These are phyloP conservation scores for Drosophila micromelanica DNA, from an alignment of 1,140 invertebrate genomes.

Conservation along the genomic window DNA sequence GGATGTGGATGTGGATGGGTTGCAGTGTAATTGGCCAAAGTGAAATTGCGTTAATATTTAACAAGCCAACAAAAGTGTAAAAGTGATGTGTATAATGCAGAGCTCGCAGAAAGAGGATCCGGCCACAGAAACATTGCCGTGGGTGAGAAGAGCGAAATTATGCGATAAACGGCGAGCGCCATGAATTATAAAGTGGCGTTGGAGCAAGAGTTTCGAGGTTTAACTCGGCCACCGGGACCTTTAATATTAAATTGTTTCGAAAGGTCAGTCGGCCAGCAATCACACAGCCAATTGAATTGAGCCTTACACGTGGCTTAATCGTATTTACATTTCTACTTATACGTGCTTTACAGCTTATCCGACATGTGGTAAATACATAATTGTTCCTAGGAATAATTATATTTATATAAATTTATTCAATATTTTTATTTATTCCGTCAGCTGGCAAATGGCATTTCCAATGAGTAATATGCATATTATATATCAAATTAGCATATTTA, in stretches of 20 bases:
- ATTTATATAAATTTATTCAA: conserved; percentile 12
- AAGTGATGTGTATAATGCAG: conserved; percentile 56
- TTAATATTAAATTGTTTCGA: conserved; percentile 39
- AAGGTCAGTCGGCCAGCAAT: conserved; percentile 22
- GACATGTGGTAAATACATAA: neutral
- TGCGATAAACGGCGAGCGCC: conserved; percentile 40
- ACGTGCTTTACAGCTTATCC: neutral
- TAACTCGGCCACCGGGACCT: neutral
- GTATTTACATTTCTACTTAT: neutral
- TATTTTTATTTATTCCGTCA: neutral
- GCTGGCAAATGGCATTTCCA: conserved; percentile 1
- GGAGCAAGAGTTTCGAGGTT: neutral
- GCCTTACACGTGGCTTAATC: neutral
- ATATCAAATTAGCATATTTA: conserved; percentile 24
- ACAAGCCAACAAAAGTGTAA: conserved; percentile 68
- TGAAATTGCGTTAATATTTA: conserved; percentile 82
- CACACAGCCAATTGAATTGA: conserved; percentile 3
- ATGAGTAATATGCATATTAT: conserved; percentile 13
- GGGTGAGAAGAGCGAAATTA: conserved; percentile 50
- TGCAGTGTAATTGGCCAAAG: conserved; percentile 79
- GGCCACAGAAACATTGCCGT: conserved; percentile 31
- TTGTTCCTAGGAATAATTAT: conserved; percentile 21
- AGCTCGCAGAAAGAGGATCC: conserved; percentile 14
- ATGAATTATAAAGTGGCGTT: conserved; percentile 6
- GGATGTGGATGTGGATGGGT: conserved; percentile 44